These are phyloP conservation scores for Gopherus flavomarginatus DNA, from an alignment of 2,113 vertebrate genomes.

Conservation along the genomic window DNA sequence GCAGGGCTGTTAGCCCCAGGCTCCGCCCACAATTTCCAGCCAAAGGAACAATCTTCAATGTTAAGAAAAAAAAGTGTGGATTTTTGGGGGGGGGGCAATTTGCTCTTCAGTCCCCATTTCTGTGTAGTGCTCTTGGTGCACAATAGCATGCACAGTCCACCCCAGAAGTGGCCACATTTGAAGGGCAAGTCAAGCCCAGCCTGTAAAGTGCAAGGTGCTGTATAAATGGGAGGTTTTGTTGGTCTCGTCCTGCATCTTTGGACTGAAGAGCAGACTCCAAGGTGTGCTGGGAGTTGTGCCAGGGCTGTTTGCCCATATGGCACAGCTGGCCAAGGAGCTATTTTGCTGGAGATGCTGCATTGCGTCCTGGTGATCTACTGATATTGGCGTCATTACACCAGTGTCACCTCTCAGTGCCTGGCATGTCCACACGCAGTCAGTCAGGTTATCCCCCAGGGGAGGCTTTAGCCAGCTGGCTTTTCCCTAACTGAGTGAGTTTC, in stretches of 20 bases:
- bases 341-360: not conserved
- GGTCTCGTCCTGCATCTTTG: not conserved
- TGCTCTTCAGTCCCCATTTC: not conserved
- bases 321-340: not conserved
- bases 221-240: not conserved
- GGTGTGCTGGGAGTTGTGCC: not conserved
- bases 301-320: not conserved
- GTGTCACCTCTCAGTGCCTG: not conserved
- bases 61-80: not conserved
- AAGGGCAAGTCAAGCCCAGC: accelerated
- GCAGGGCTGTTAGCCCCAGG: not conserved
- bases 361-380: not conserved
- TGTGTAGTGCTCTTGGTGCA: not conserved
- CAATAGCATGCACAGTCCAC: too few relatives aligned
- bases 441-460: not conserved
- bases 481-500: not conserved
- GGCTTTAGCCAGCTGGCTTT: not conserved
- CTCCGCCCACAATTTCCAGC: not conserved
- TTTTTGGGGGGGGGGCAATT: not conserved
- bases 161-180: not conserved
- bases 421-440: not conserved
- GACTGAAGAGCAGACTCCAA: not conserved
- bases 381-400: too few relatives aligned
- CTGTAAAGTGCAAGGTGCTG: not conserved
- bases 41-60: too few relatives aligned